Percentiles rank a stretch among this genome's conserved stretches.
Conservation (phyloP, 2,888 invertebrate species). For the Laothoe populi region DNA sequence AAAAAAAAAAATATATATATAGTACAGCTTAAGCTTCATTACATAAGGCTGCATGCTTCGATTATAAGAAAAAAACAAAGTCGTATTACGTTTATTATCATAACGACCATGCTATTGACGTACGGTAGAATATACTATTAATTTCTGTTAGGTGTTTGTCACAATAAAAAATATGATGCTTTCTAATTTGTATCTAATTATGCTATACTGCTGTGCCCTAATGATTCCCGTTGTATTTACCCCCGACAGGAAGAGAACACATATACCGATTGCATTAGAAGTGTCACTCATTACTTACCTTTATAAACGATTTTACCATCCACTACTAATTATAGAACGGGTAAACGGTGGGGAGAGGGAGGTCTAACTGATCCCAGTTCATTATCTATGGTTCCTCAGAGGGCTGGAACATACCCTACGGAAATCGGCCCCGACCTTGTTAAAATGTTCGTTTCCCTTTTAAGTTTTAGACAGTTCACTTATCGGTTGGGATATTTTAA, state of each 20-base stretch:
- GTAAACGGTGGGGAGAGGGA: constrained; percentile 11
- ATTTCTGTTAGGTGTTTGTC: no score
- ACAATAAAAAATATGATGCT: no score
- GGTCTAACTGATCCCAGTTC: constrained; percentile 42
- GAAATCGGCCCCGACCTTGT: constrained; percentile 32
- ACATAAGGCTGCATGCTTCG: no score
- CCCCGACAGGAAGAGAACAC: not conserved
- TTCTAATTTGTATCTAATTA: constrained; percentile 1
- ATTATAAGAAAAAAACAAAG: no score
- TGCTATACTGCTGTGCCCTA: not conserved
- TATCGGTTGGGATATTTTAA: constrained; percentile 18
- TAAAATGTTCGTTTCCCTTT: constrained; percentile 33
- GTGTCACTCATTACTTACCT: constrained; percentile 28
- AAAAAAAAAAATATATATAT: no score
- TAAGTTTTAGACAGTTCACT: constrained; percentile 17
- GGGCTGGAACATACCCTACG: constrained; percentile 1
- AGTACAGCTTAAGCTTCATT: no score
- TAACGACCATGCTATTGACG: no score
- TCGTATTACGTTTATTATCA: no score
- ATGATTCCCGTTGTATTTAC: constrained; percentile 10
- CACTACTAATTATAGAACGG: constrained; percentile 53
- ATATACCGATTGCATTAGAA: constrained; percentile 29
- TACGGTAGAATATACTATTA: no score
- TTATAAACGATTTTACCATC: constrained; percentile 38
- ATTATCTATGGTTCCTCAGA: constrained; percentile 42